A percentile compares a stretch with the other conserved stretches of the same genome.
Evolutionary conservation across 2,113 vertebrate species (phyloP).

Genomic region (Perccottus glenii): DNA sequence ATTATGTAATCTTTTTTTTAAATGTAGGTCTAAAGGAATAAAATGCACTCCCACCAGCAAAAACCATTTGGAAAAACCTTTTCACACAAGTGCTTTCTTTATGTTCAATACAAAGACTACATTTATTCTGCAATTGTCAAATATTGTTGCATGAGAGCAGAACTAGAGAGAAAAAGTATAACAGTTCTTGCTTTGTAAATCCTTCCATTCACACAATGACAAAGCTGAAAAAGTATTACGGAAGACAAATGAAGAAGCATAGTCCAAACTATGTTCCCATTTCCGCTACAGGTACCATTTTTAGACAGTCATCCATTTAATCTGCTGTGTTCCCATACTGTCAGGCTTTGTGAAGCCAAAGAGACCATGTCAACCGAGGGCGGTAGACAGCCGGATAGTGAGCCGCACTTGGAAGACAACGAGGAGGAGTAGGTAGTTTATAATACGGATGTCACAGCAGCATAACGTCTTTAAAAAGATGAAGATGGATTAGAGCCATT

Average conservation of each 20-base stretch:
- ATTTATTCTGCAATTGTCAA: conserved; percentile 24
- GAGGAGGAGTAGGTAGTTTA: conserved; percentile 37
- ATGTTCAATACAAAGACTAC: conserved; percentile 20
- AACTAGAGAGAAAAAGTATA: neutral
- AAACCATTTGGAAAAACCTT: no score
- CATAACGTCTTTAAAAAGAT: conserved; percentile 37
- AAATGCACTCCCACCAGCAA: no score
- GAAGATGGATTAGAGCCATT: conserved; percentile 36
- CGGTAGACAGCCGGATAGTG: conserved; percentile 39
- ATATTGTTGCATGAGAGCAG: conserved; percentile 8
- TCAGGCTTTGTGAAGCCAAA: conserved; percentile 63
- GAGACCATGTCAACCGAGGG: conserved; percentile 63
- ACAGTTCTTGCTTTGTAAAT: conserved; percentile 22
- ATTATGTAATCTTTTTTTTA: no score
- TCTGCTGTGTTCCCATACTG: conserved; percentile 68
- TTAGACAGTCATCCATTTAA: conserved; percentile 77
- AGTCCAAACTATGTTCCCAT: conserved; percentile 50
- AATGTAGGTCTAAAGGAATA: no score
- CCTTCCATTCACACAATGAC: conserved; percentile 42
- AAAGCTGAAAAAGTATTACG: conserved; percentile 42
- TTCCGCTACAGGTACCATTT: conserved; percentile 63
- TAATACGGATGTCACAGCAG: conserved; percentile 44
- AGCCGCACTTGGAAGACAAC: conserved; percentile 32
- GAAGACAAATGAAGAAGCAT: conserved; percentile 26
- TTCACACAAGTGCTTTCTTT: neutral